phyloP scores from a whole-genome alignment of 2,888 invertebrate genomes.

The Polyploca ridens region DNA sequence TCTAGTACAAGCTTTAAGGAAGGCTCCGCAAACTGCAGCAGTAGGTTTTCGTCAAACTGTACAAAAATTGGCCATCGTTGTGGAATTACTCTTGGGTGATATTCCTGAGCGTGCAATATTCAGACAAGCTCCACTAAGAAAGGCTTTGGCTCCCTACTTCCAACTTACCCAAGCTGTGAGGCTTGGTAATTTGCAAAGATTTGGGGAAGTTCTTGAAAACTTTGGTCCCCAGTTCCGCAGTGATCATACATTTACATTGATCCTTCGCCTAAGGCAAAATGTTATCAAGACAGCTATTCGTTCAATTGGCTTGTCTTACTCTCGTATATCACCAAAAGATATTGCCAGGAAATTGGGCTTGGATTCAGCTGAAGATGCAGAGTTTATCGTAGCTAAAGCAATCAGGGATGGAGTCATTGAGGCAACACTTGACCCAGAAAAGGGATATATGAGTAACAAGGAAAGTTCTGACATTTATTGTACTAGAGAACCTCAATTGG shows the following conservation, averaged over 20 bases:
- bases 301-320: constrained; percentile 98
- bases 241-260: constrained; percentile 98
- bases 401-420: constrained; percentile 99
- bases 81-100: constrained; percentile 97
- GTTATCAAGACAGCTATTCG: constrained; percentile 99
- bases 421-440: constrained; percentile 97
- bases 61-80: constrained; percentile 97
- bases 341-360: constrained; percentile 97
- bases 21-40: constrained; percentile 99
- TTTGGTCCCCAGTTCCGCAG: constrained; percentile 95
- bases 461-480: constrained; percentile 98
- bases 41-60: constrained; percentile 99
- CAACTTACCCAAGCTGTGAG: constrained; percentile 98
- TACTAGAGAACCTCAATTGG: constrained; percentile 97
- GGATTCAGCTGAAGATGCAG: constrained; percentile 98
- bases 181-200: constrained; percentile 96
- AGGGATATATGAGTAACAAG: constrained; percentile 98
- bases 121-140: constrained; percentile 94
- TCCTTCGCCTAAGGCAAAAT: constrained; percentile 97
- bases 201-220: constrained; percentile 96
- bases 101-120: constrained; percentile 99
- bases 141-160: constrained; percentile 97
- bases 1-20: constrained; percentile 96
- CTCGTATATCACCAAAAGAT: constrained; percentile 97
- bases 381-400: constrained; percentile 99